These are phyloP conservation scores for Scaptomyza caliginosa DNA, from an alignment of 2,888 invertebrate genomes.

Conservation along the genomic window DNA sequence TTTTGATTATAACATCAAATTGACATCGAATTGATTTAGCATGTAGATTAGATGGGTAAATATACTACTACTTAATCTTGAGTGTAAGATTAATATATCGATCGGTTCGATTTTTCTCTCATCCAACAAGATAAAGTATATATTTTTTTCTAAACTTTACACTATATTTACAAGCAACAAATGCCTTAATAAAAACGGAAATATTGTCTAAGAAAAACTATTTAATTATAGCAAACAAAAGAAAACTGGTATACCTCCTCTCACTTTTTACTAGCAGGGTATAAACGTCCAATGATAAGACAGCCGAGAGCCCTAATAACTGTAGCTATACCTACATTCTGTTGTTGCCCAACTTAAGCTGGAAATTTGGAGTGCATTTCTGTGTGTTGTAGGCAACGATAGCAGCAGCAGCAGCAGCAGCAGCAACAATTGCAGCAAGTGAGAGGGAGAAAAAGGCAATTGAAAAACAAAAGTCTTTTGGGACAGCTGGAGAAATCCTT, in stretches of 20 bases:
- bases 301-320: constrained; percentile 46
- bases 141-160: too few species aligned
- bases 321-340: constrained; percentile 43
- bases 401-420: constrained; percentile 54
- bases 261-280: not conserved
- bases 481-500: constrained; percentile 56
- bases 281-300: constrained; percentile 30
- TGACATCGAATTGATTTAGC: too few species aligned
- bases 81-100: too few species aligned
- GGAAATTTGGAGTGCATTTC: constrained; percentile 47
- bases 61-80: too few species aligned
- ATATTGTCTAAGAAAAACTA: not conserved
- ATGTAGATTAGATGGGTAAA: not conserved
- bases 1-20: not conserved
- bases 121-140: too few species aligned
- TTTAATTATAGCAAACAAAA: too few species aligned
- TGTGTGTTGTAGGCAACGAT: constrained; percentile 12
- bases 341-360: constrained; percentile 47
- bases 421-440: constrained; percentile 57
- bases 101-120: too few species aligned
- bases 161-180: too few species aligned
- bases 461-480: constrained; percentile 73
- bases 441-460: constrained; percentile 35
- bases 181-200: too few species aligned
- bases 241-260: not conserved